Conservation (phyloP, 2,113 vertebrate species). For the Ammodytes dubius region DNA sequence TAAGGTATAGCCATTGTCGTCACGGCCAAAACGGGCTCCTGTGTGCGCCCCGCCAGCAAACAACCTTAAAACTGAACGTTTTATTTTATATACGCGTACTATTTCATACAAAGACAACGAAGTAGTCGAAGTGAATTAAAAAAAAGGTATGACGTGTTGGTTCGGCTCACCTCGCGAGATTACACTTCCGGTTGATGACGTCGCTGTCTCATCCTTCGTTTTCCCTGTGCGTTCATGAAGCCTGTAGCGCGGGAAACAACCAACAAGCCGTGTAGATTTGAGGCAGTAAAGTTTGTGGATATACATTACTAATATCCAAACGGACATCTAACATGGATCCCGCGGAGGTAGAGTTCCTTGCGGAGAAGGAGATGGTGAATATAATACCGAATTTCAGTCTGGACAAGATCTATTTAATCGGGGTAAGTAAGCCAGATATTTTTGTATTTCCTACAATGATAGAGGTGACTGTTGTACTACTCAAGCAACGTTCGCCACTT, state of each 20-base stretch:
- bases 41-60: neutral
- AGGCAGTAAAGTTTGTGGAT: neutral
- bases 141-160: too few relatives aligned
- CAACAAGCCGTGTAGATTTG: neutral
- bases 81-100: rapidly evolving
- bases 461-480: neutral
- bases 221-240: neutral
- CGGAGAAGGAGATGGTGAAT: constrained; percentile 93
- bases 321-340: constrained; percentile 86
- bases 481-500: neutral
- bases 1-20: neutral
- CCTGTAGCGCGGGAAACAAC: constrained; percentile 70
- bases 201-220: neutral
- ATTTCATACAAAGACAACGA: neutral
- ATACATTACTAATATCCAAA: rapidly evolving
- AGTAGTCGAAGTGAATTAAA: too few relatives aligned
- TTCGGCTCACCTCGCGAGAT: too few relatives aligned
- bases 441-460: too few relatives aligned
- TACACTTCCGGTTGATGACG: constrained; percentile 24
- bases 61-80: neutral
- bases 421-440: constrained; percentile 81
- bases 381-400: constrained; percentile 96
- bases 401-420: constrained; percentile 94
- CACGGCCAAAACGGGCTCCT: rapidly evolving
- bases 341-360: constrained; percentile 93